Percentiles rank a stretch among this genome's conserved stretches.
phyloP scores from a whole-genome alignment of 2,113 vertebrate species.

The Microcebus ravelobensis region DNA sequence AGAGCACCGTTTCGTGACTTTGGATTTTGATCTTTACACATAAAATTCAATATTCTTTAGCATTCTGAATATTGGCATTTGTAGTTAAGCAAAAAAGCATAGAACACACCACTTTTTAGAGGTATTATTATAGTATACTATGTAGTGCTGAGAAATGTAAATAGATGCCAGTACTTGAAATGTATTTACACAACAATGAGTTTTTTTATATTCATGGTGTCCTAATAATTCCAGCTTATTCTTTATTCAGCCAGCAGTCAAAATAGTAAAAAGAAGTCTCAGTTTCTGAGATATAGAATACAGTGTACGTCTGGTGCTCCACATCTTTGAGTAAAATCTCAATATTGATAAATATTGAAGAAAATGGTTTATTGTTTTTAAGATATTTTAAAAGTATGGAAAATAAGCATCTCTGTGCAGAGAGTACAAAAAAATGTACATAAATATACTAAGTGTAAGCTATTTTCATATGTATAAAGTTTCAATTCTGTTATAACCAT shows the following conservation, averaged over 20 bases:
- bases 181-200: not conserved
- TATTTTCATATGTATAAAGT: constrained; percentile 50
- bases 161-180: not conserved
- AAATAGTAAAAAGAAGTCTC: not conserved
- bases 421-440: not conserved
- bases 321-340: not conserved
- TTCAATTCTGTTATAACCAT: constrained; percentile 65
- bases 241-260: not conserved
- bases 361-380: not conserved
- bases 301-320: not conserved
- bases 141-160: not conserved
- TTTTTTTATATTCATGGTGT: not conserved
- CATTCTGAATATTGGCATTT: not conserved
- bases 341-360: not conserved
- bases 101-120: not conserved
- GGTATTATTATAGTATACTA: not conserved
- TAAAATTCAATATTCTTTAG: not conserved
- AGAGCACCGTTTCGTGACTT: not conserved
- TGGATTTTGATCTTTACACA: not conserved
- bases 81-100: not conserved
- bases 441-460: not conserved
- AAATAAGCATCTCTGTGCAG: not conserved
- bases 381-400: not conserved
- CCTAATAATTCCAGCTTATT: not conserved
- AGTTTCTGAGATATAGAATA: not conserved